A percentile compares a stretch with the other conserved stretches of the same genome.
Conservation (phyloP, 1,140 invertebrate species). For the Oryzaephilus surinamensis region DNA sequence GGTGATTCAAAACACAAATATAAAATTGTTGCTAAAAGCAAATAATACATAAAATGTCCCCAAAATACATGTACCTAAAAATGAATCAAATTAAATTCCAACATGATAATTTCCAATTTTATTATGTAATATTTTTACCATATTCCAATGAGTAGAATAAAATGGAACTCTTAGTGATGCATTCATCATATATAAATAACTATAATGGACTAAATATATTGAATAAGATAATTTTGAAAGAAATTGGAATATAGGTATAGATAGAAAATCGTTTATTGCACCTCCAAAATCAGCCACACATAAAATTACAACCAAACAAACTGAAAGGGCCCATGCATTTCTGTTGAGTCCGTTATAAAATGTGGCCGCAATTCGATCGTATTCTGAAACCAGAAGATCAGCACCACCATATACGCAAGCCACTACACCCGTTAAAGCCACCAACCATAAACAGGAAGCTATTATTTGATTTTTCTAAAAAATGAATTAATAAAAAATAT, state of each 20-base stretch:
- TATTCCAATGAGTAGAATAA: no score
- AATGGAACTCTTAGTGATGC: no score
- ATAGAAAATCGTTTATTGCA: slow-evolving; percentile 9
- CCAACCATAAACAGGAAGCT: background rate
- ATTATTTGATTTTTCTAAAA: background rate
- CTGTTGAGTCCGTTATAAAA: slow-evolving; percentile 7
- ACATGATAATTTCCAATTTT: no score
- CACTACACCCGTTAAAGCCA: background rate
- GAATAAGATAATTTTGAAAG: slow-evolving; percentile 10
- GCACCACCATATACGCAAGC: slow-evolving; percentile 4
- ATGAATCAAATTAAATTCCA: no score
- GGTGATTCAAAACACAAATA: no score
- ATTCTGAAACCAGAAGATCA: background rate
- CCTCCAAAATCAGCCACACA: slow-evolving; percentile 9
- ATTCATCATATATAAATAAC: background rate
- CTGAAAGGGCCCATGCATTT: slow-evolving; percentile 5
- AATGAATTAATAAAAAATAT: background rate
- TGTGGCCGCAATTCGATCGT: slow-evolving; percentile 3
- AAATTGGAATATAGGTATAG: slow-evolving; percentile 8
- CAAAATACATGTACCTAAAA: no score
- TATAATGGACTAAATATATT: slow-evolving; percentile 6
- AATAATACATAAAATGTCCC: no score
- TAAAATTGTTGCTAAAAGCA: no score
- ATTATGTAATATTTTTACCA: no score
- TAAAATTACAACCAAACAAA: slow-evolving; percentile 7